phyloP scores from a whole-genome alignment of 2,888 invertebrate genomes.

The Meteorus colon region DNA sequence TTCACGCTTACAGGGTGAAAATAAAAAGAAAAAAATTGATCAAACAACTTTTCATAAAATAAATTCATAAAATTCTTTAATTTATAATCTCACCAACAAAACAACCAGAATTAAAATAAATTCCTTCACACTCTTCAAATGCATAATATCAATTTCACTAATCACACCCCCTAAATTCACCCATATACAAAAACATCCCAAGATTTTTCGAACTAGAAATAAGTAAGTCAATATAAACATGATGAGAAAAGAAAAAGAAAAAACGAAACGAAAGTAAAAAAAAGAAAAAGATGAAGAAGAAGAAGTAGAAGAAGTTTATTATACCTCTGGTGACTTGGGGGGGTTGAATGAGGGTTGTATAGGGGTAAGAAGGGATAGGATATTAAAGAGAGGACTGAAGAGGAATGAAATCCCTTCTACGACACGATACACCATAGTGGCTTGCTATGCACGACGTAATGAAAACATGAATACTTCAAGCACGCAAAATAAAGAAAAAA shows the following conservation, averaged over 20 bases:
- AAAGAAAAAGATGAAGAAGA: slow-evolving; percentile 41
- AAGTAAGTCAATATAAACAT: slow-evolving; percentile 13
- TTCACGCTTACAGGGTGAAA: not conserved
- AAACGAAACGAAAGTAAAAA: slow-evolving; percentile 33
- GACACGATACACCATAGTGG: slow-evolving; percentile 54
- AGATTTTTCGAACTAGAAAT: slow-evolving; percentile 8
- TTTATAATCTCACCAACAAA: not conserved
- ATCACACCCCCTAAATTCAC: slow-evolving; percentile 48
- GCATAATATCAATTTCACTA: slow-evolving; percentile 54
- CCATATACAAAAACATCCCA: not conserved
- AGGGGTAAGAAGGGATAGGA: slow-evolving; percentile 43
- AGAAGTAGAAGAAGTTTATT: slow-evolving; percentile 49
- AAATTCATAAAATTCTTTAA: not conserved
- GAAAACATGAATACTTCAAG: slow-evolving; percentile 73
- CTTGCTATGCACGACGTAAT: slow-evolving; percentile 64
- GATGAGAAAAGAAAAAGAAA: slow-evolving; percentile 31
- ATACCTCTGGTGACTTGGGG: slow-evolving; percentile 47
- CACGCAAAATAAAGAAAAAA: slow-evolving; percentile 26
- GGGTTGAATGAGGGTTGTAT: slow-evolving; percentile 46
- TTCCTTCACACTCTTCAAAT: slow-evolving; percentile 15
- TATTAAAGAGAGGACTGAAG: slow-evolving; percentile 41
- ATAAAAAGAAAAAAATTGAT: slow-evolving; percentile 28
- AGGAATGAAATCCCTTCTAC: slow-evolving; percentile 56
- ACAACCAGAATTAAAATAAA: not conserved
- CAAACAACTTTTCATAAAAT: not conserved